phyloP scores from a whole-genome alignment of 2,113 vertebrate species.

The Eulemur macaco region DNA sequence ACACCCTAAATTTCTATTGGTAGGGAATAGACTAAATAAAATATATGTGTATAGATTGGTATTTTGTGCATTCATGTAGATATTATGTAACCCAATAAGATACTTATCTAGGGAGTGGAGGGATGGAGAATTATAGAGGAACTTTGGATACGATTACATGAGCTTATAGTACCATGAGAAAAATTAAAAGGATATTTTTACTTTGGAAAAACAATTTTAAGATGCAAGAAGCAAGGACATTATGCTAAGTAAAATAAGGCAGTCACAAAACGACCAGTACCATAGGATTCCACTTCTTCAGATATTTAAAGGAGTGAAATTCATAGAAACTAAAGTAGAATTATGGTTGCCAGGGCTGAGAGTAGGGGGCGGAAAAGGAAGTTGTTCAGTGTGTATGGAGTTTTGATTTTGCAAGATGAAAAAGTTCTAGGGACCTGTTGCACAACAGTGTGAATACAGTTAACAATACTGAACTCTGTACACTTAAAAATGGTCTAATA shows the following conservation, averaged over 20 bases:
- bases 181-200: slow-evolving; percentile 12
- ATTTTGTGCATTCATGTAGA: background rate
- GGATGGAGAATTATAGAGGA: background rate
- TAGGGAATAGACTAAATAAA: background rate
- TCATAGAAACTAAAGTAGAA: background rate
- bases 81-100: background rate
- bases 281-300: background rate
- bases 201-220: slow-evolving; percentile 16
- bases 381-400: background rate
- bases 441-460: background rate
- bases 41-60: background rate
- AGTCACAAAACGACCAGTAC: background rate
- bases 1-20: background rate
- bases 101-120: background rate
- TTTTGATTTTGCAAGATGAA: slow-evolving; percentile 7
- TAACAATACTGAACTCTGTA: background rate
- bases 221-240: background rate
- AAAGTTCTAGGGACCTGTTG: background rate
- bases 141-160: background rate
- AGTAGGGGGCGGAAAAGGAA: too few relatives aligned
- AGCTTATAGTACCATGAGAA: background rate
- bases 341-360: background rate
- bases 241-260: background rate
- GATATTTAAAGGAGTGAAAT: background rate
- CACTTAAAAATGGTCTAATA: background rate